phyloP scores from a whole-genome alignment of 2,113 vertebrate species.

The Daubentonia madagascariensis region DNA sequence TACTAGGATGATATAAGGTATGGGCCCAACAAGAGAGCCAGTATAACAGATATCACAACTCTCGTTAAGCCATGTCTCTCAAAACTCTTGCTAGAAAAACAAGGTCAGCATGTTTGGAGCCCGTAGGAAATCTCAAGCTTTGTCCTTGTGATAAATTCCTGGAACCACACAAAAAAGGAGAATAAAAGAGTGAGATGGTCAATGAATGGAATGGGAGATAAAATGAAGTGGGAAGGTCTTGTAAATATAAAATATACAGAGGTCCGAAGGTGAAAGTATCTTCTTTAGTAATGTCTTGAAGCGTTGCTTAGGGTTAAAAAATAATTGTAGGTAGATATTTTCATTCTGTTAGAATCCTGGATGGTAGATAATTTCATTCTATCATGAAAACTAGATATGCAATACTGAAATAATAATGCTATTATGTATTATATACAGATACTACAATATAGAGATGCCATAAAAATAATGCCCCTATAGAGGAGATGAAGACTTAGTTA shows the following conservation, averaged over 20 bases:
- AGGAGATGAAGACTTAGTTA: neutral
- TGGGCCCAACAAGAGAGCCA: neutral
- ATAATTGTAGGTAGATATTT: neutral
- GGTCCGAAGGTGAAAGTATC: neutral
- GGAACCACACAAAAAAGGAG: neutral
- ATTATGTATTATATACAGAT: neutral
- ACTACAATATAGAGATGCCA: neutral
- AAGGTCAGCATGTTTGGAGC: neutral
- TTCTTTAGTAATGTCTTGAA: neutral
- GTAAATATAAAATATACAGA: neutral
- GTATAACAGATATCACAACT: neutral
- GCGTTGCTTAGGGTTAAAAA: neutral
- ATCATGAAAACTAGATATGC: neutral
- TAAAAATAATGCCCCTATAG: neutral
- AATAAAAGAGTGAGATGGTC: neutral
- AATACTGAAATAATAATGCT: neutral
- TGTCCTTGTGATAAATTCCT: neutral
- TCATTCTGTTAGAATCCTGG: neutral
- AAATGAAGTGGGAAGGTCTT: neutral
- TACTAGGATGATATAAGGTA: neutral
- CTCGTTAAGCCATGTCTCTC: neutral
- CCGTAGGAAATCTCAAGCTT: neutral
- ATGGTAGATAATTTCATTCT: neutral
- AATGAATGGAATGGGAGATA: neutral
- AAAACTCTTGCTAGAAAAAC: neutral